Evolutionary conservation across 2,888 invertebrate genomes (phyloP).

Genomic region (Agrypnus murinus): DNA sequence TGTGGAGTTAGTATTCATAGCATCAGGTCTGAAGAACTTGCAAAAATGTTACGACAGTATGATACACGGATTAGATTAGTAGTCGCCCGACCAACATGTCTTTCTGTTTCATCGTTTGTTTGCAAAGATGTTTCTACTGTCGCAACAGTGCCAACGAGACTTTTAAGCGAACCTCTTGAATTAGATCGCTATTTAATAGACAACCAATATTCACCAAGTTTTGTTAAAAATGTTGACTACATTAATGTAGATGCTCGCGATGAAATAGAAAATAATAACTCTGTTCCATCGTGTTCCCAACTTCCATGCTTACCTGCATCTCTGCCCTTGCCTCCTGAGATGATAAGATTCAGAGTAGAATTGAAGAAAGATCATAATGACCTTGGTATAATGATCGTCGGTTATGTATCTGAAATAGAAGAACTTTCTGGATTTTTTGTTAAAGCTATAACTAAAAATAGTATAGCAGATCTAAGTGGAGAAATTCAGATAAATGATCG

Average conservation of each 20-base stretch:
- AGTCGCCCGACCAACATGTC: constrained; percentile 93
- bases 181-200: constrained; percentile 90
- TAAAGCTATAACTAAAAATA: constrained; percentile 96
- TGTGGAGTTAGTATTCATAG: constrained; percentile 85
- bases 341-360: constrained; percentile 95
- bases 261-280: no score
- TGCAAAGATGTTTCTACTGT: constrained; percentile 75
- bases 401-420: constrained; percentile 98
- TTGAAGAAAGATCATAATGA: constrained; percentile 95
- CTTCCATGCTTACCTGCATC: constrained; percentile 68
- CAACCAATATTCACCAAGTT: constrained; percentile 86
- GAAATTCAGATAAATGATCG: constrained; percentile 97
- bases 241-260: constrained; percentile 33
- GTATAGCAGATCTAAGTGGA: constrained; percentile 95
- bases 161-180: constrained; percentile 91
- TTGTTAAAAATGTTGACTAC: constrained; percentile 65
- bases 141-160: constrained; percentile 80
- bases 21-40: constrained; percentile 99
- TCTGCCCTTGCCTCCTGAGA: constrained; percentile 82
- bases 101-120: constrained; percentile 73
- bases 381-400: constrained; percentile 95
- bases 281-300: constrained; percentile 62
- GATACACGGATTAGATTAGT: constrained; percentile 96
- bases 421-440: constrained; percentile 99
- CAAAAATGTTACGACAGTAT: constrained; percentile 94